Evolutionary conservation across 2,797 vertebrate species (phyloP), one percentile per base, ranked within the genome.

Genomic region (Gallinago solitaria): DNA sequence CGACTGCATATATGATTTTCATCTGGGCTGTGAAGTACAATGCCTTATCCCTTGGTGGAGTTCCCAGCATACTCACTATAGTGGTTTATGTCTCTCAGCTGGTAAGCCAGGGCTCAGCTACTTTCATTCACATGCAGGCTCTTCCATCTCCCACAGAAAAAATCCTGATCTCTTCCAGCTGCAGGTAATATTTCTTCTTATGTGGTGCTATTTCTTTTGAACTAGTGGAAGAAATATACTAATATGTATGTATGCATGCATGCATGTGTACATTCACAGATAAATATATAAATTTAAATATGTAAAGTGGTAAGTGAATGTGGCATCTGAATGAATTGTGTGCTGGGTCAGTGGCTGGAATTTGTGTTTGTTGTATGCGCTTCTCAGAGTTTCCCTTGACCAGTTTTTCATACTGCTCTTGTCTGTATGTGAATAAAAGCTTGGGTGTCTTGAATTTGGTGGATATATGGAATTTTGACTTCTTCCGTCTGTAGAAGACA

Each of bases 61-160:
- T 59, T 92, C 86, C 65, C 63, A 93, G 91, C 50, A n/a, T 50
- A 65, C 43, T 87, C 16, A 8, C 90, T 68, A 43, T 41, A 56
- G 71, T 69, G 68, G 78, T 84, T 95, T 87, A 91, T 79, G 47
- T 76, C 39, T 48, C 88, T 90, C 90, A 94, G 85, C 54, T 92
- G 85, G 69, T 84, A 79, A 59, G 61, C 61, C 68, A 93, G 45
- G 64, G 65, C 83, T 94, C 54, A 87, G 3, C 63, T 81, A 12
- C 81, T 76, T 89, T 81, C 59, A 65, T 56, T 89, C 1, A 3
- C 37, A 30, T 30, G 21, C 73, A 91, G 65, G 47, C 63, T 81
- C 25, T 82, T 84, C 47, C 9, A 15, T 54, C 70, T 79, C 90
- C 61, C 24, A 39, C 54, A 41, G 74, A 28, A 84, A 89, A 84